These are phyloP conservation scores for Tupaia chinensis DNA, from an alignment of 2,113 vertebrate species.

Conservation along the genomic window DNA sequence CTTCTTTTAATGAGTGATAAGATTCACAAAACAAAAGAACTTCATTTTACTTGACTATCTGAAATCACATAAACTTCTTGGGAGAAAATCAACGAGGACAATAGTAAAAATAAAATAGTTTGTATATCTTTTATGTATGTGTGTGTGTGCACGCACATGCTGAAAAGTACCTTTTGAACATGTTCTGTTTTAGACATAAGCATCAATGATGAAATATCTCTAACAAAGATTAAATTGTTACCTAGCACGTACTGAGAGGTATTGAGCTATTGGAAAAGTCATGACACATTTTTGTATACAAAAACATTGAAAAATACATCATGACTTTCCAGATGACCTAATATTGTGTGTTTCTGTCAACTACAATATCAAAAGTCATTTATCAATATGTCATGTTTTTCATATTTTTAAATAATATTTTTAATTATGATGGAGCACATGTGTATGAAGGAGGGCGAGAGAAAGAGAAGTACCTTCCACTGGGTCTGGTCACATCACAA, in stretches of 20 bases:
- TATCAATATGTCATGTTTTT: neutral
- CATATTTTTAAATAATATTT: neutral
- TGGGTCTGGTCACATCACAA: too few relatives aligned
- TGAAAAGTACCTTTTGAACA: neutral
- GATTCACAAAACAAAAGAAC: slow-evolving; percentile 38
- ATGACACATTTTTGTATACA: too few relatives aligned
- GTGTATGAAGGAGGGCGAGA: too few relatives aligned
- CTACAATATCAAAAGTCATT: too few relatives aligned
- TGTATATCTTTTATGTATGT: too few relatives aligned
- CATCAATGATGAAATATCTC: neutral
- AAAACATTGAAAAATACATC: neutral
- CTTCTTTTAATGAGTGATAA: slow-evolving; percentile 4
- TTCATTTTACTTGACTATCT: slow-evolving; percentile 23
- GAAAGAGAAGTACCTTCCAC: too few relatives aligned
- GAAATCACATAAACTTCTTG: slow-evolving; percentile 31
- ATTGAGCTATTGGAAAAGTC: neutral
- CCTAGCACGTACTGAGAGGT: neutral
- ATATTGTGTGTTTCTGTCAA: too few relatives aligned
- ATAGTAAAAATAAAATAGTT: neutral
- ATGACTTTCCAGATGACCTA: neutral
- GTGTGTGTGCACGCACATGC: too few relatives aligned
- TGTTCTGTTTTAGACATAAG: neutral
- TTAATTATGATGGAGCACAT: too few relatives aligned
- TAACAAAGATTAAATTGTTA: neutral
- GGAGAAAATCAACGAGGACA: slow-evolving; percentile 14